Percentiles rank a stretch among this genome's conserved stretches.
Conservation (phyloP, 2,113 vertebrate species). For the Alexandromys fortis region DNA sequence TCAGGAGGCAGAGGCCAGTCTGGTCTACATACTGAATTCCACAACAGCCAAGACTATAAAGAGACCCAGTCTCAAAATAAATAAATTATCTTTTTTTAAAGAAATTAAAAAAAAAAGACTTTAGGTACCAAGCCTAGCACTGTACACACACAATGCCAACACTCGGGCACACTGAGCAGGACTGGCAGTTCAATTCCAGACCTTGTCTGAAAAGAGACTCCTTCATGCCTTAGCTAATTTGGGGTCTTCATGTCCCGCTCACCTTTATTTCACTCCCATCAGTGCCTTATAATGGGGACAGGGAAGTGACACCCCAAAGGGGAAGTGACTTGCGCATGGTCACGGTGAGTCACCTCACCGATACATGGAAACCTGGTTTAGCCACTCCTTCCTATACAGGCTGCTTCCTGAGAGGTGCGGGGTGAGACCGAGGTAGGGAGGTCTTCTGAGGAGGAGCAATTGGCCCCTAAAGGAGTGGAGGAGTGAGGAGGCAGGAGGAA, state of each 20-base stretch:
- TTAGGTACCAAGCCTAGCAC: not conserved
- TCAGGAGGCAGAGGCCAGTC: not conserved
- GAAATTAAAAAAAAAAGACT: not conserved
- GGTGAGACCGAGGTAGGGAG: not conserved
- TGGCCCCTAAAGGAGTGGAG: not conserved
- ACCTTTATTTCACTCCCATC: not conserved
- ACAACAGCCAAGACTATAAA: not conserved
- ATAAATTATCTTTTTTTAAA: not conserved
- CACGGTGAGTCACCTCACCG: conserved; percentile 71
- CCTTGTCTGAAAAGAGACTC: not conserved
- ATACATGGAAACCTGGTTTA: conserved; percentile 54
- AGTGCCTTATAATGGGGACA: not conserved
- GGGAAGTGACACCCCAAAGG: conserved; percentile 35
- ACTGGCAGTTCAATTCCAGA: not conserved
- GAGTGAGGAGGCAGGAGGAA: conserved; percentile 17
- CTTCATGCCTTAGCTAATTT: not conserved
- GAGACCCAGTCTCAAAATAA: not conserved
- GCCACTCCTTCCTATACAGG: conserved; percentile 34
- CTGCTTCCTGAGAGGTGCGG: not conserved
- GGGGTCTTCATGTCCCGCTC: not conserved
- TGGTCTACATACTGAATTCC: not conserved
- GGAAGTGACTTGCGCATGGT: conserved; percentile 69
- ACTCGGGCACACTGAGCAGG: not conserved
- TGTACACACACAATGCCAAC: not conserved
- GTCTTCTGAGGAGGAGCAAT: not conserved